Base-by-base conservation (phyloP, 2,888 invertebrate species). In the Ochlodes sylvanus region DNA sequence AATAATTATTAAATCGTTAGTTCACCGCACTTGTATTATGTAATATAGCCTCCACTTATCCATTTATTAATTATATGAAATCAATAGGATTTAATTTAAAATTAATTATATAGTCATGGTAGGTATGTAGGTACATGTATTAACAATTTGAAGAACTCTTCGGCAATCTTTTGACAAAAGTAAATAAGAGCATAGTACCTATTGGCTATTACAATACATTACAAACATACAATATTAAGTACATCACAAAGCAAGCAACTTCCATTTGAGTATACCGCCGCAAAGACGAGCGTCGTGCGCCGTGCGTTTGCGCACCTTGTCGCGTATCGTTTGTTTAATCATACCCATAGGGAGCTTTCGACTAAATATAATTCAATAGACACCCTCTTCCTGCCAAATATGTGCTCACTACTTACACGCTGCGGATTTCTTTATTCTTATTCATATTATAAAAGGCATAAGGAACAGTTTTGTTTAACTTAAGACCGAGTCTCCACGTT, bases 351-450 rank as follows among this genome's bases (percentile, higher is more conserved):
- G 88, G 87, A 88, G 89, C 87, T 85, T 88, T 82, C 81, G 85
- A 90, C 92, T 92, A 91, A 92, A 92, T 92, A 92, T 92, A 93
- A 89, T 89, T 88, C 88, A 87, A 89, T 89, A 86, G 85, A 90
- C 91, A 90, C 93, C 92, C 92, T 92, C 92, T 91, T 92, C 92
- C 93, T 92, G 91, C 89, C 89, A 89, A 91, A 92, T 89, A 89
- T 89, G 85, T 83, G 82, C 81, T 78, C 79, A 77, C 73, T 75
- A 79, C 80, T 80, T 79, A 85, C 85, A 79, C 84, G 58, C 62
- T 70, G 70, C 72, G 34, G 38, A 63, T 79, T 72, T 81, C 69
- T 65, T 69, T 62, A 15, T 0, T 57, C 27, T 68, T 57, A 68
- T 15, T 73, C 76, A 72, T 89, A 86, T 79, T 69, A 21, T 61